These are phyloP conservation scores for Lophura nycthemera DNA, from an alignment of 2,113 vertebrate genomes.

Conservation along the genomic window DNA sequence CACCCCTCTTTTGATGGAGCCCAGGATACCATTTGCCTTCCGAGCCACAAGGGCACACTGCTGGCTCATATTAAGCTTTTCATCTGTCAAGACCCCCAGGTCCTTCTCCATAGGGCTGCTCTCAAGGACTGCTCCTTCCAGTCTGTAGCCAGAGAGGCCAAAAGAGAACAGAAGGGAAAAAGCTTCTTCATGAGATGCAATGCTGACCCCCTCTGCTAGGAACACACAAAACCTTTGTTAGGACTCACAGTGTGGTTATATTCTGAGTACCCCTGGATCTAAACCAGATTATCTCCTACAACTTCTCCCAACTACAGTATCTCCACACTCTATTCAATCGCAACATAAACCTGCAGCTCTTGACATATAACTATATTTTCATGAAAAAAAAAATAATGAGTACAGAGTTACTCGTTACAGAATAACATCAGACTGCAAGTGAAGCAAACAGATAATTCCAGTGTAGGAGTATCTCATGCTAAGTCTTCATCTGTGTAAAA, in stretches of 20 bases:
- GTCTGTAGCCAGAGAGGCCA: too few species aligned
- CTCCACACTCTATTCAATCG: not conserved
- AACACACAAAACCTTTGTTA: not conserved
- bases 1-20: too few species aligned
- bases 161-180: not conserved
- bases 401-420: fast-evolving
- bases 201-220: not conserved
- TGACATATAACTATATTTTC: not conserved
- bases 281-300: not conserved
- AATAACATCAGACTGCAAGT: not conserved
- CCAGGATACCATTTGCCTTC: too few species aligned
- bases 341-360: not conserved
- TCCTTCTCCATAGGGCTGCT: too few species aligned
- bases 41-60: too few species aligned
- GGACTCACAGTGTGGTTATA: not conserved
- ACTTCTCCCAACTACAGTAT: not conserved
- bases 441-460: not conserved
- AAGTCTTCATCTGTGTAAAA: not conserved
- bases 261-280: not conserved
- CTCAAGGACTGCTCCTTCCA: too few species aligned
- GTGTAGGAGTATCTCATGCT: not conserved
- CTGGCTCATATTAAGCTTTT: too few species aligned
- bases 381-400: not conserved
- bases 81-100: too few species aligned
- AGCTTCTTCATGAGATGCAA: not conserved